Base-by-base conservation (phyloP, 2,113 vertebrate genomes). In the Myodes glareolus region DNA sequence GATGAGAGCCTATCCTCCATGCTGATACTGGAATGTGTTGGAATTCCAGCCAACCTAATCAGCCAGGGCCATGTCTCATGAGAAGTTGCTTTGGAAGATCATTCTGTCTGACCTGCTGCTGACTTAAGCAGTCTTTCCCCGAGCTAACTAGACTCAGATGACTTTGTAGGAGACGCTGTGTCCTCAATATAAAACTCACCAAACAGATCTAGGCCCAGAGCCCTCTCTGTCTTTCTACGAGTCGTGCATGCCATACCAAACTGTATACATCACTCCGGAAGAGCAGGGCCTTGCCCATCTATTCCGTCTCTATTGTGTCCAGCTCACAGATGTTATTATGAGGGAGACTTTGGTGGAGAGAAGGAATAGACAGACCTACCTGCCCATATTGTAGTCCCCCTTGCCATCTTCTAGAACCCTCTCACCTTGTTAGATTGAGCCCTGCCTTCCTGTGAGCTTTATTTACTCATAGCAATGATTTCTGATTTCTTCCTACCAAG, bases 71-170 rank as follows among this genome's bases (percentile, higher is more conserved):
- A 6, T 0, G 89, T 92, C 3, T 45, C 97, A 95, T 84, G 96
- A 97, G 94, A 97, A 96, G 85, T 94, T 97, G 88, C 97, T 90
- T 92, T 68, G 89, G 33, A 75, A 97, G 94, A 82, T 96, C 93
- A 95, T 96, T 97, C 97, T 78, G 97, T 97, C 97, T 97, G 88
- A 85, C 94, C 78, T 75, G 87, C n/a, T 94, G 91, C 95, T 97
- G 96, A 94, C 94, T 97, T 92, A 80, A 96, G 91, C 84, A 7
- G 75, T 75, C 93, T 97, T 96, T 96, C 92, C 68, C 65, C 27
- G 10, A 45, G 87, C 90, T 97, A 89, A 96, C 77, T 3, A 91
- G 92, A 93, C 78, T 92, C 95, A 88, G 93, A 95, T 73, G 93
- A 95, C 90, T 78, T 92, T 39, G 0, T 96, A 94, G 96, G 97